Conservation (phyloP, 2,888 invertebrate genomes). For the Odiellus spinosus region DNA sequence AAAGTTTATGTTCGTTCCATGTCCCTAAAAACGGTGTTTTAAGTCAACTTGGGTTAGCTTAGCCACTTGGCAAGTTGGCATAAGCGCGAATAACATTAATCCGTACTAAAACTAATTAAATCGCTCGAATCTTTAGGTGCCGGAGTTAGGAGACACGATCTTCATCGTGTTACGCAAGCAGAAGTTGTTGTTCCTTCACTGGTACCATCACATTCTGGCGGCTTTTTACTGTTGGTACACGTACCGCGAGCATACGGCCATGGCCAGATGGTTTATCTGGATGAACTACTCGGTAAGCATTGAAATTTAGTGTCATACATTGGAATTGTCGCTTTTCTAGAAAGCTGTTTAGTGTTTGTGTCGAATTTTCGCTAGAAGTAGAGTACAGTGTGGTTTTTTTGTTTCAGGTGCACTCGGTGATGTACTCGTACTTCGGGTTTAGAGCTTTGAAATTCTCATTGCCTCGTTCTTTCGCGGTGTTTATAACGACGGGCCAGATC, state of each 20-base stretch:
- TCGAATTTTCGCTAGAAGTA: no score
- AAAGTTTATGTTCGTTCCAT: no score
- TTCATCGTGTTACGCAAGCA: constrained; percentile 79
- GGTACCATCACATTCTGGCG: constrained; percentile 94
- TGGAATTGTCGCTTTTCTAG: no score
- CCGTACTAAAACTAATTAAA: no score
- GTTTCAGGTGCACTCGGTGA: constrained; percentile 74
- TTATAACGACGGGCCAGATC: constrained; percentile 77
- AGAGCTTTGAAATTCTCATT: constrained; percentile 70
- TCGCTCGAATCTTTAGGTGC: constrained; percentile 43
- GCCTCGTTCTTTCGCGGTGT: constrained; percentile 60
- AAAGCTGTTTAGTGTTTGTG: no score
- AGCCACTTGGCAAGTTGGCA: no score
- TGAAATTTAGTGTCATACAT: no score
- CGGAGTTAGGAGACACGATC: constrained; percentile 87
- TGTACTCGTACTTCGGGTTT: constrained; percentile 81
- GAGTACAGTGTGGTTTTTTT: no score
- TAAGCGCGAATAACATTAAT: no score
- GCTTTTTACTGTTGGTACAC: constrained; percentile 86
- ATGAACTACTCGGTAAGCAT: constrained; percentile 91
- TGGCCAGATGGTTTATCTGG: constrained; percentile 69
- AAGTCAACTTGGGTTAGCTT: no score
- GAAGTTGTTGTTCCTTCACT: constrained; percentile 82
- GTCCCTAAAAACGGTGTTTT: no score
- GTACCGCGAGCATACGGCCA: constrained; percentile 37